Base-by-base conservation (phyloP, 2,797 vertebrate species). In the Acanthurus lineatus region DNA sequence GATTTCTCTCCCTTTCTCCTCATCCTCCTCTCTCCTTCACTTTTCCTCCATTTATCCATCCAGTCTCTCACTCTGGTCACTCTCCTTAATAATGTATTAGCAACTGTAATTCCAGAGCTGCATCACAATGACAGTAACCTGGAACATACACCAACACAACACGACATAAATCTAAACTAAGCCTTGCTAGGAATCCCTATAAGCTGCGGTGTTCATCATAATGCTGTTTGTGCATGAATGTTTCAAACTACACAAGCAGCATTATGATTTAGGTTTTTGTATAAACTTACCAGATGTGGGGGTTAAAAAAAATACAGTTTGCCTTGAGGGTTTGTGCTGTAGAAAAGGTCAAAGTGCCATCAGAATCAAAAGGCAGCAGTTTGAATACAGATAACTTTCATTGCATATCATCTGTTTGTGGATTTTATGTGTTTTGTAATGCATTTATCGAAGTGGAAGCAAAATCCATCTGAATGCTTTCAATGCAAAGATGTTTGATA, bases 51-150 rank as follows among this genome's bases (percentile, higher is more conserved):
- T 81, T 82, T 58, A 68, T 86, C 82, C 44, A 51, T 61, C 63
- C 53, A 69, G 74, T 73, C 54, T 61, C 32, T 76, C 61, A 61
- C 71, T 82, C 66, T 62, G 42, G 53, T 59, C 67, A 80, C 56
- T 76, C 56, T 77, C 47, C 28, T 86, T 79, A 84, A 83, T 76
- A 77, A 86, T 80, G 64, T 48, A 88, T 86, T 70, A 73, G 76
- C 42, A 85, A 68, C 65, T 83, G 51, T 73, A 75, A 73, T 82
- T 83, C 83, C 52, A 10, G 10, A 58, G 48, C 25, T 83, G 75
- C 32, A 59, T 81, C 38, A 63, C 72, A 77, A 72, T 66, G 57
- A 69, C 58, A 77, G 42, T 11, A 63, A 45, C 48, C 35, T 51
- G 51, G 59, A 35, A 64, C 73, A 80, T 68, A 22, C 38, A 82